Percentiles rank a stretch among this genome's conserved stretches.
These are phyloP conservation scores for Macquaria ambigua DNA, from an alignment of 2,113 vertebrate species.

Conservation along the genomic window DNA sequence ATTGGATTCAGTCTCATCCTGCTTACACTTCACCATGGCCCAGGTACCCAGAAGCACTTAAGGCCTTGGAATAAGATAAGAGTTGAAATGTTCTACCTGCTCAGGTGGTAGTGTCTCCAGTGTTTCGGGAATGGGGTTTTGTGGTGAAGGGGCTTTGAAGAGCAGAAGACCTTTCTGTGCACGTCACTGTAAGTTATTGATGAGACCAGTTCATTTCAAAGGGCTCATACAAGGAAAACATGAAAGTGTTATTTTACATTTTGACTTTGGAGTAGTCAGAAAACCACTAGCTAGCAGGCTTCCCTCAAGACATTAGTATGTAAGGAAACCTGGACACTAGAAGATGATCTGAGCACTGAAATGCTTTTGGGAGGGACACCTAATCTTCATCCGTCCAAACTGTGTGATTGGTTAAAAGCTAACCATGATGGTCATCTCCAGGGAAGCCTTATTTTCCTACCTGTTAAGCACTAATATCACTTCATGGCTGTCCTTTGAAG, in stretches of 20 bases:
- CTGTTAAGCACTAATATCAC: background rate
- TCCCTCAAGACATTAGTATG: background rate
- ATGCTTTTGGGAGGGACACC: conserved; percentile 3
- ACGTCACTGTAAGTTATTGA: background rate
- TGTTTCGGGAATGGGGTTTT: background rate
- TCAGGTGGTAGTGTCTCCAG: background rate
- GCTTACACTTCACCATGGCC: background rate
- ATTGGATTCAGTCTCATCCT: conserved; percentile 11
- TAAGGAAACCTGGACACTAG: background rate
- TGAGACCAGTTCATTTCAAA: background rate
- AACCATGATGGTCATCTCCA: background rate
- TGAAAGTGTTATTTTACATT: background rate
- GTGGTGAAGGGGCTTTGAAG: background rate
- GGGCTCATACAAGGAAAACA: conserved; percentile 5
- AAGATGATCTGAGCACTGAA: background rate
- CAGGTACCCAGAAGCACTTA: conserved; percentile 17
- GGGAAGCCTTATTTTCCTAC: background rate
- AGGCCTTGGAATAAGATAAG: background rate
- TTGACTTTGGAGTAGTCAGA: background rate
- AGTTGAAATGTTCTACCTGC: background rate
- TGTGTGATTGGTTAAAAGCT: background rate
- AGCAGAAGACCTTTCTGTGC: background rate
- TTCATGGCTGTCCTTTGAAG: background rate
- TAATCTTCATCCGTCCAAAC: background rate
- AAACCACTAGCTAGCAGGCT: background rate